Conservation (phyloP, 2,888 invertebrate genomes). For the Eurytoma adleriae region DNA sequence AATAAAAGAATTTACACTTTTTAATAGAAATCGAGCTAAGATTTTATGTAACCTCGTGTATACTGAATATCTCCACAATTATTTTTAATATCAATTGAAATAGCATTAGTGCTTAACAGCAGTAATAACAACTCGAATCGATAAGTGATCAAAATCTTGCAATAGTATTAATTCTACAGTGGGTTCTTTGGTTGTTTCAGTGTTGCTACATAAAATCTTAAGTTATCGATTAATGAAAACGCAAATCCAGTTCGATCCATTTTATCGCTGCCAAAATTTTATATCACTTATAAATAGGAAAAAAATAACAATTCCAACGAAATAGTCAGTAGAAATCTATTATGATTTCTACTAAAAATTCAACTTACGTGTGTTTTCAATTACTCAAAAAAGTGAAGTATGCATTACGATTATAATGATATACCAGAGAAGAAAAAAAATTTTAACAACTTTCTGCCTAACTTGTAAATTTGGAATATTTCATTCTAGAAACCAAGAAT, state of each 20-base stretch:
- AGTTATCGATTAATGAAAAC: conserved; percentile 47
- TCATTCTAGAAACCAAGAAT: conserved; percentile 43
- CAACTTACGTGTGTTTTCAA: conserved; percentile 10
- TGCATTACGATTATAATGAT: background rate
- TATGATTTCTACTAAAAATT: conserved; percentile 23
- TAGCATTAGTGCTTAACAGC: conserved; percentile 16
- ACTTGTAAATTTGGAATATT: conserved; percentile 53
- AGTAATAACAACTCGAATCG: conserved; percentile 11
- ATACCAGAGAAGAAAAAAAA: conserved; percentile 33
- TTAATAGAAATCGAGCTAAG: conserved; percentile 47
- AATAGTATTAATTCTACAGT: conserved; percentile 29
- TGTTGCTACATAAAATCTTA: conserved; percentile 66
- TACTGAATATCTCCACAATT: conserved; percentile 26
- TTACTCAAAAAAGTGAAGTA: conserved; percentile 17
- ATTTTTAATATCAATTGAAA: conserved; percentile 15
- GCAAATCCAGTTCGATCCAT: conserved; percentile 54
- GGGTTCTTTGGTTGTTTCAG: conserved; percentile 62
- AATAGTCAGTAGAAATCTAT: conserved; percentile 29
- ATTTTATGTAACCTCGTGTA: conserved; percentile 50
- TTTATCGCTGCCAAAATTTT: conserved; percentile 40
- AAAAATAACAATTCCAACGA: conserved; percentile 42
- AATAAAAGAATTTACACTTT: conserved; percentile 45
- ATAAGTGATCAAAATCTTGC: conserved; percentile 33
- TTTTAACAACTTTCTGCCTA: conserved; percentile 46
- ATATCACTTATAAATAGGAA: conserved; percentile 10